These are phyloP conservation scores for Rhabdomys pumilio DNA, from an alignment of 2,797 vertebrate genomes.

Conservation along the genomic window DNA sequence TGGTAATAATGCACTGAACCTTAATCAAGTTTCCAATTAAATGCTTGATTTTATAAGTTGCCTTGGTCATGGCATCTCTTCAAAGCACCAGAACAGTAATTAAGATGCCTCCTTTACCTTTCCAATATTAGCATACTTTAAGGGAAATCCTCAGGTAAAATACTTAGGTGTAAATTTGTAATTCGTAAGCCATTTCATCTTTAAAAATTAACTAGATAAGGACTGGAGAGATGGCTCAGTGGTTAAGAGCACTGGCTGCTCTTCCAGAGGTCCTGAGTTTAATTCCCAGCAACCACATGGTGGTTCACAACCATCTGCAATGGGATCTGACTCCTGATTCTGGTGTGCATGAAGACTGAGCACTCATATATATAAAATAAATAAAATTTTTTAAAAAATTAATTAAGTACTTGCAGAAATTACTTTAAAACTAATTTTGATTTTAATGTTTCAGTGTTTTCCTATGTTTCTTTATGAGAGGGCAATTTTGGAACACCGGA, in stretches of 20 bases:
- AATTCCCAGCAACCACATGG: too few species aligned
- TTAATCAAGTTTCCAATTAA: background rate
- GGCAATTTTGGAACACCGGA: background rate
- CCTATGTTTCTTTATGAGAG: background rate
- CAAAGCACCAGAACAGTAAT: background rate
- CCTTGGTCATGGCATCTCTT: background rate
- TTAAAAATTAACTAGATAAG: background rate
- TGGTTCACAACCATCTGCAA: background rate
- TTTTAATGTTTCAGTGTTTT: slow-evolving; percentile 31
- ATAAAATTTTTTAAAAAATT: background rate
- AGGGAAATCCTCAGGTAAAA: background rate
- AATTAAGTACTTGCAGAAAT: background rate
- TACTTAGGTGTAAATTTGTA: slow-evolving; percentile 22
- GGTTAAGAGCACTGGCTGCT: background rate
- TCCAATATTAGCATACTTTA: background rate
- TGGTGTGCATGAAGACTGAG: background rate
- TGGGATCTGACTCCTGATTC: background rate
- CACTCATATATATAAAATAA: background rate
- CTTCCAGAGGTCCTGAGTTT: too few species aligned
- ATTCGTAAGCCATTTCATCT: background rate
- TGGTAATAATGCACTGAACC: background rate
- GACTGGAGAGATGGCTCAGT: background rate
- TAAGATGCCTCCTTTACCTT: background rate
- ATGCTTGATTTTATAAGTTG: background rate
- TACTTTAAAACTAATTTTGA: slow-evolving; percentile 37